phyloP scores from a whole-genome alignment of 2,113 vertebrate species.

The Cochlearius cochlearius region DNA sequence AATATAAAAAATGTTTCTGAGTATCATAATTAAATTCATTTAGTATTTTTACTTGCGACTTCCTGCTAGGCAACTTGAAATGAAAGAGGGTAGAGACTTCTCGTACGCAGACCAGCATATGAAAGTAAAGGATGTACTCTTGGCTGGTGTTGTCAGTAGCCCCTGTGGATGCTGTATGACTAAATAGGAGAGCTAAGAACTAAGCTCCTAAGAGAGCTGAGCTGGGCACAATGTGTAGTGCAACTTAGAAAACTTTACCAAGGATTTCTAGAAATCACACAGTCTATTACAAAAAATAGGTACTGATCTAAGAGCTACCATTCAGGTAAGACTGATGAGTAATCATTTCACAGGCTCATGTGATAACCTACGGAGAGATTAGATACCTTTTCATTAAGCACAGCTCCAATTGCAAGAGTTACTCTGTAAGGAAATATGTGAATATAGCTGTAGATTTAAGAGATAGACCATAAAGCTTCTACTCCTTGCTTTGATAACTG shows the following conservation, averaged over 20 bases:
- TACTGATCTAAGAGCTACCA: background rate
- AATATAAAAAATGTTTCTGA: background rate
- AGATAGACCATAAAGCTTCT: background rate
- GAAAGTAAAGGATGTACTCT: background rate
- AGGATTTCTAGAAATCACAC: background rate
- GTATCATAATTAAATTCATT: background rate
- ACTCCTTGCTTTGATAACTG: background rate
- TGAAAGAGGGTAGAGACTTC: background rate
- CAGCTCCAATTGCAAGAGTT: background rate
- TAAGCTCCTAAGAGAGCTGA: background rate
- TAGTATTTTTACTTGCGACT: background rate
- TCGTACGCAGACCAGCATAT: background rate
- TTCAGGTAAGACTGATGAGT: background rate
- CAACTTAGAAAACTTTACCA: background rate
- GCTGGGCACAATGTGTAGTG: background rate
- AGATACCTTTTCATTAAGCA: background rate
- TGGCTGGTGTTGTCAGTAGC: background rate
- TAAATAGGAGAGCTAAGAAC: background rate
- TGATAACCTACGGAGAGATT: background rate
- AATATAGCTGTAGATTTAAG: background rate
- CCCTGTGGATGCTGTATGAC: background rate
- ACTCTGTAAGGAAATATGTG: background rate
- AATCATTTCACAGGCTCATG: background rate
- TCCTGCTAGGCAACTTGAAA: background rate
- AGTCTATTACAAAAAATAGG: background rate